Conservation (phyloP, 2,888 invertebrate species). For the Lasioglossum villosulum region DNA sequence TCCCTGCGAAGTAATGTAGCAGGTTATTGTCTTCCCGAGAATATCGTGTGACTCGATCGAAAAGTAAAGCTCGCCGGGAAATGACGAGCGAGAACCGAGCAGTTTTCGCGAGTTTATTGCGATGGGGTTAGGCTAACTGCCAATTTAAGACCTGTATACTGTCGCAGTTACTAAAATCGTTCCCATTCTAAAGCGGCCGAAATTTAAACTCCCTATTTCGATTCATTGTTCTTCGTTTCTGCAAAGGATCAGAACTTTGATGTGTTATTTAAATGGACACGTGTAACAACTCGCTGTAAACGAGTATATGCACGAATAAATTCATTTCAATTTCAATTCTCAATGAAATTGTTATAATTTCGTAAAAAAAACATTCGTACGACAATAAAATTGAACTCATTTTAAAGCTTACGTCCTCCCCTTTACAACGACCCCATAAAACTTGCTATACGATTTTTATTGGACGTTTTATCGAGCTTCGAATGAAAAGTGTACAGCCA, state of each 20-base stretch:
- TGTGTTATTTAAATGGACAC: not conserved
- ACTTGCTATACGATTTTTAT: not conserved
- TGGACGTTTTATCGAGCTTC: not conserved
- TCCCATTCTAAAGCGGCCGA: not conserved
- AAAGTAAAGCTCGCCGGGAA: not conserved
- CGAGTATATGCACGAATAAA: no score
- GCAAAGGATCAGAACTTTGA: not conserved
- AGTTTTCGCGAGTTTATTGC: constrained; percentile 3
- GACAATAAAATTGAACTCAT: not conserved
- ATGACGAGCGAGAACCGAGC: not conserved
- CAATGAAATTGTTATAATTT: not conserved
- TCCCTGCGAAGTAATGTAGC: constrained; percentile 8
- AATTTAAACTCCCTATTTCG: not conserved
- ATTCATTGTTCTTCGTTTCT: not conserved
- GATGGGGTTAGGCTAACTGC: not conserved
- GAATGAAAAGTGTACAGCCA: not conserved
- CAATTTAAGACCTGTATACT: not conserved
- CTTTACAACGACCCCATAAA: not conserved
- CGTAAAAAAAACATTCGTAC: not conserved
- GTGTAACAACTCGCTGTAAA: no score
- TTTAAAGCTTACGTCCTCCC: not conserved
- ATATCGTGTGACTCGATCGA: constrained; percentile 14
- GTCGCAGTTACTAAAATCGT: not conserved
- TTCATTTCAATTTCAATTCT: not conserved
- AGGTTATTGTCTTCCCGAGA: constrained; percentile 6